Evolutionary conservation across 2,797 vertebrate genomes (phyloP), one percentile per base, ranked within the genome.

Genomic region (Melanotaenia nigrans): DNA sequence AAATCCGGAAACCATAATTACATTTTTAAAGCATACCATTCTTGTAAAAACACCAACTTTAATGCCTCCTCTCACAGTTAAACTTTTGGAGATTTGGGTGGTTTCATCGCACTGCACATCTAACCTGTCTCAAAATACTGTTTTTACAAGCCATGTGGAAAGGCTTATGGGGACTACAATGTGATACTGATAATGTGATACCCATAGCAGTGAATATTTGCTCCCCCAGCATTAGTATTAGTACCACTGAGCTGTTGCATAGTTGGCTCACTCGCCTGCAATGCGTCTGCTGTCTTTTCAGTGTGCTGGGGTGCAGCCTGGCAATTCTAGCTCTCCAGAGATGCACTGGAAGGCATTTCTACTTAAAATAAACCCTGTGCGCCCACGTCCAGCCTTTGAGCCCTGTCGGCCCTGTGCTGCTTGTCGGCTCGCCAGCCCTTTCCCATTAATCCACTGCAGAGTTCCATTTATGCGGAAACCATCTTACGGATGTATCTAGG

Each of bases 351-450:
- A 93, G 90, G 90, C 91, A 92, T 93, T 92, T 91, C 85, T 87
- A 91, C 90, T 92, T 88, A 93, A 94, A 93, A 93, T 94, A 93
- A 93, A 93, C 91, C 85, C 82, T 76, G 84, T 77, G 83, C 90
- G 83, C 91, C 91, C 90, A 92, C 91, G 88, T 91, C 85, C 87
- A 87, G 85, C 86, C 89, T 85, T 81, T 80, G 83, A 87, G 84
- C 84, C 87, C 85, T 55, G 78, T 81, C 78, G 85, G 86, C 87
- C 85, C 73, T 47, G 84, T 10, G 74, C 85, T 84, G 83, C 87
- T 84, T 86, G 86, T 89, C 80, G 85, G 89, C 85, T 86, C 69
- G 82, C 90, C 88, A 87, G 83, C 85, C 88, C 85, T 92, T 90
- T 87, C 88, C 91, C 87, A 89, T 92, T 92, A 93, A 93, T 92